A percentile compares a stretch with the other conserved stretches of the same genome.
Evolutionary conservation across 2,888 invertebrate genomes (phyloP).

Genomic region (Antheraea assamensis): DNA sequence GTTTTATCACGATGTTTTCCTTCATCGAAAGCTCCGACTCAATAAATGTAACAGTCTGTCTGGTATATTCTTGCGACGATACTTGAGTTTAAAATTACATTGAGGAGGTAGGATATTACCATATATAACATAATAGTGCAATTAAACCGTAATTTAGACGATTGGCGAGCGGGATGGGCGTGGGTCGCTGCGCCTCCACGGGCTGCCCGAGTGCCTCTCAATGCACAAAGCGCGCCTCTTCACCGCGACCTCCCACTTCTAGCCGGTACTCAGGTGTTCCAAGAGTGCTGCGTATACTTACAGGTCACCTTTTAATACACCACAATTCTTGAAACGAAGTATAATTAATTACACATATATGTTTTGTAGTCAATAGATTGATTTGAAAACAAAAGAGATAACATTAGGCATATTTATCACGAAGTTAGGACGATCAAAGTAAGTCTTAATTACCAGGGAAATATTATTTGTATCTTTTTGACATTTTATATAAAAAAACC

Average conservation of each 20-base stretch:
- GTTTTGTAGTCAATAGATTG: not conserved
- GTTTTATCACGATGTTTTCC: no score
- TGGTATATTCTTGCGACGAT: no score
- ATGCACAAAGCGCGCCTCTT: constrained; percentile 18
- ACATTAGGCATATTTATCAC: not conserved
- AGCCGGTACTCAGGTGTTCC: constrained; percentile 22
- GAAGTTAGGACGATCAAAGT: no score
- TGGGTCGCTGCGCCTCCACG: not conserved
- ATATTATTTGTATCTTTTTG: no score
- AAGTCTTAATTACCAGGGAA: no score
- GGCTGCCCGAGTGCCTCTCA: constrained; percentile 8
- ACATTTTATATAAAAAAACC: no score
- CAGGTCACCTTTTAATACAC: constrained; percentile 1
- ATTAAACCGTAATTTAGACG: not conserved
- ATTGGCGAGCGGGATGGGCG: not conserved
- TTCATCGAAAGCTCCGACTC: no score
- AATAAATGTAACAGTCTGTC: no score
- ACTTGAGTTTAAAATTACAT: no score
- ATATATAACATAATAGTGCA: not conserved
- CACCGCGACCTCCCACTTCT: constrained; percentile 20
- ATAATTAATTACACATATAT: not conserved
- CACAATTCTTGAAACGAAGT: not conserved
- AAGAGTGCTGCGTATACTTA: constrained; percentile 5
- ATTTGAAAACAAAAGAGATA: not conserved
- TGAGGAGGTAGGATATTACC: no score